Evolutionary conservation across 2,797 vertebrate species (phyloP).

Genomic region (Chloroceryle inda): DNA sequence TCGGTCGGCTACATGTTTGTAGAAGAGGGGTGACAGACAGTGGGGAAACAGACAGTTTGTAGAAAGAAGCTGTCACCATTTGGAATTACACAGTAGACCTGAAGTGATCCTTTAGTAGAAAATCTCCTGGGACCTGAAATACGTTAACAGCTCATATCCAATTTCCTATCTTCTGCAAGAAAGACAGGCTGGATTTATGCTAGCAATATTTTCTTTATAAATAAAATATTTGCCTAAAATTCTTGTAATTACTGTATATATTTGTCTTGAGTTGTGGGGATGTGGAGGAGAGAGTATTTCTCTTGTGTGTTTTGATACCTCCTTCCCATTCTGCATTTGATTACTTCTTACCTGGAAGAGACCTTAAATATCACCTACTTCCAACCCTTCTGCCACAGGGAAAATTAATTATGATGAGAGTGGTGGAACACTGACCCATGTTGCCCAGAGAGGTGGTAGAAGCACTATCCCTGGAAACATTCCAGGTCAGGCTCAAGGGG

Average conservation of each 20-base stretch:
- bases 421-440: neutral
- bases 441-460: neutral
- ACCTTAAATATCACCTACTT: too few relatives aligned
- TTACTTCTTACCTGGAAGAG: neutral
- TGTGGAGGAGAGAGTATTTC: neutral
- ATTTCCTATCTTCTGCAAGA: neutral
- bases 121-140: neutral
- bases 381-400: too few relatives aligned
- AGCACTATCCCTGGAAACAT: neutral
- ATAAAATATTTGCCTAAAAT: neutral
- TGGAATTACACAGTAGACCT: neutral
- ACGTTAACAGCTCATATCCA: fast-evolving
- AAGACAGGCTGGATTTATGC: neutral
- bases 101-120: neutral
- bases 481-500: neutral
- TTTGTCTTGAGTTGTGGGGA: neutral
- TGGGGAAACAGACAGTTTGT: neutral
- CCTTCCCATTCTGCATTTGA: neutral
- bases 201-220: neutral
- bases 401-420: too few relatives aligned
- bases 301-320: neutral
- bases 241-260: neutral
- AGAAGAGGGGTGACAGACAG: neutral
- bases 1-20: fast-evolving
- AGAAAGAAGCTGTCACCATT: neutral